Evolutionary conservation across 2,113 vertebrate species (phyloP), one percentile per base, ranked within the genome.

Genomic region (Poicephalus meyeri): DNA sequence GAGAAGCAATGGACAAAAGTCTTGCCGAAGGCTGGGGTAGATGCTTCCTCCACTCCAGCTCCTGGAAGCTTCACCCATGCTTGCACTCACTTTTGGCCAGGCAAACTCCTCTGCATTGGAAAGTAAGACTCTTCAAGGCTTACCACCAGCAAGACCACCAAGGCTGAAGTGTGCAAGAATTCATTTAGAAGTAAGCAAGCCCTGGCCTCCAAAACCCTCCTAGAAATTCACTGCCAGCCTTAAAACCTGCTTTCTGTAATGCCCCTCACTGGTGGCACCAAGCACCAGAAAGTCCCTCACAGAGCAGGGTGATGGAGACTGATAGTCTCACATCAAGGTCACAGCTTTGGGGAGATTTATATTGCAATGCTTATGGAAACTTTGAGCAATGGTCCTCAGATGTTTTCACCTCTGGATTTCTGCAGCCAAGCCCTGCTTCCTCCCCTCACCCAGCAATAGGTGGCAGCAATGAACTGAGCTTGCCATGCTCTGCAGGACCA

Each of bases 21-120:
- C 41, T 61, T 41, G 29, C 4, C 65, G 44, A 68, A 52, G 52
- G n/a, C 39, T 73, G 64, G 12, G 10, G 9, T 11, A 10, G 7
- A 6, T 42, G 24, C 2, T 70, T 35, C 10, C 31, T 79, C 42
- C 10, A 28, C 20, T 14, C 18, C 55, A 80, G 49, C 26, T 65
- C 25, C 17, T 65, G n/a, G 50, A 55, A 74, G 7, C 37, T 68
- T 74, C 42, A 58, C 13, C 37, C 25, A 23, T 2, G 5, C 13
- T 64, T 33, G 13, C 0, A 0, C 23, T 65, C 1, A 0, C 31
- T 58, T 44, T 69, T 29, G 17, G 55, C 47, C 65, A 72, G 47
- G 16, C 9, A 81, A 68, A 35, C 26, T 23, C 16, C 15, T 79
- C 17, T 10, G 1, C 1, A 0, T 4, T 52, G 42, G 56, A 58